Percentiles rank a stretch among this genome's conserved stretches.
These are phyloP conservation scores for Cyphomyrus discorhynchus DNA, from an alignment of 2,113 vertebrate genomes.

Conservation along the genomic window DNA sequence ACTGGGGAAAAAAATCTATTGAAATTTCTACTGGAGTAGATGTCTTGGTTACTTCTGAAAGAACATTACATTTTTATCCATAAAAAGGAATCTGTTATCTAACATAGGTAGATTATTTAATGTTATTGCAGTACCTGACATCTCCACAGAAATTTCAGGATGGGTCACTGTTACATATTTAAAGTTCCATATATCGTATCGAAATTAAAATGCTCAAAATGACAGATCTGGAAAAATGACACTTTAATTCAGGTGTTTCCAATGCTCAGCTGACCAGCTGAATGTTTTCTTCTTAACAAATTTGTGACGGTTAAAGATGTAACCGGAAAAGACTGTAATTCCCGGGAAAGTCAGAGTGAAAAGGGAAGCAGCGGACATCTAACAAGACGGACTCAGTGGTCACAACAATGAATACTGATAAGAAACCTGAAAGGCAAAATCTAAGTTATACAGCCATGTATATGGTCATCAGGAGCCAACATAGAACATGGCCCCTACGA, in stretches of 20 bases:
- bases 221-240: background rate
- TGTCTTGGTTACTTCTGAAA: background rate
- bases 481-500: background rate
- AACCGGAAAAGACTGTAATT: background rate
- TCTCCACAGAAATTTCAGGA: background rate
- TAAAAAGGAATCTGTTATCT: background rate
- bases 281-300: background rate
- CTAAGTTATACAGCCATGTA: background rate
- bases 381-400: background rate
- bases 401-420: background rate
- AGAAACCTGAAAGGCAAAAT: background rate
- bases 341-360: background rate
- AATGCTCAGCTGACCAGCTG: background rate
- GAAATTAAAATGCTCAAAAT: background rate
- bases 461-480: background rate
- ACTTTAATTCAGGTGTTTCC: background rate
- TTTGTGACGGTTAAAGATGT: background rate
- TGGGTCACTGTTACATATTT: background rate
- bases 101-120: background rate
- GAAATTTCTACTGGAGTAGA: background rate
- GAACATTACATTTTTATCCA: background rate
- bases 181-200: background rate
- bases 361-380: background rate
- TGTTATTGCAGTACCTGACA: background rate
- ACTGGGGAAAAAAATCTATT: background rate